phyloP scores from a whole-genome alignment of 2,113 vertebrate species.

The Calidris pygmaea region DNA sequence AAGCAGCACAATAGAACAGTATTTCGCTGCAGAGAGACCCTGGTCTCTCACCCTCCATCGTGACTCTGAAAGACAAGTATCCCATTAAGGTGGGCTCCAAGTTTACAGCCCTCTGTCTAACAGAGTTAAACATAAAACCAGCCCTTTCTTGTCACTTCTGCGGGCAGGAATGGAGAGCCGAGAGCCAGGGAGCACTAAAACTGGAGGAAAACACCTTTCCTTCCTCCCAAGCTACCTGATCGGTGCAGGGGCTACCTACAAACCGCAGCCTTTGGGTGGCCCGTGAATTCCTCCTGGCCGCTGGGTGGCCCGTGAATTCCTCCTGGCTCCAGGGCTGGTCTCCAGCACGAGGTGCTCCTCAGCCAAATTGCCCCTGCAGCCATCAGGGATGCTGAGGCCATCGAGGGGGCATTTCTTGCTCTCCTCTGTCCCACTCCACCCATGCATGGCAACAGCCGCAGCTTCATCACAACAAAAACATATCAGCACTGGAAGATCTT shows the following conservation, averaged over 20 bases:
- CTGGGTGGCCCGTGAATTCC: neutral
- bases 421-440: neutral
- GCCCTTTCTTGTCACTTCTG: neutral
- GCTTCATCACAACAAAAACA: neutral
- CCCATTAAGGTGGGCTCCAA: neutral
- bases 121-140: neutral
- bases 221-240: neutral
- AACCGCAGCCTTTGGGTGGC: neutral
- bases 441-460: neutral
- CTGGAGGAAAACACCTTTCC: neutral
- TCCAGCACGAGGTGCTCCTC: neutral
- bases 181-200: neutral
- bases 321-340: neutral
- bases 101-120: neutral
- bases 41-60: neutral
- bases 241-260: neutral
- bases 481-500: neutral
- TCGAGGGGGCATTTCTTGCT: neutral
- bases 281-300: too few species aligned
- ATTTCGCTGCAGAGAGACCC: neutral
- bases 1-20: constrained; percentile 3
- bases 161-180: neutral
- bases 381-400: neutral
- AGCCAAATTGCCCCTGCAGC: neutral
- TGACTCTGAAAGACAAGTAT: constrained; percentile 25